Conservation (phyloP, 2,797 vertebrate species). For the Hydrophis major region DNA sequence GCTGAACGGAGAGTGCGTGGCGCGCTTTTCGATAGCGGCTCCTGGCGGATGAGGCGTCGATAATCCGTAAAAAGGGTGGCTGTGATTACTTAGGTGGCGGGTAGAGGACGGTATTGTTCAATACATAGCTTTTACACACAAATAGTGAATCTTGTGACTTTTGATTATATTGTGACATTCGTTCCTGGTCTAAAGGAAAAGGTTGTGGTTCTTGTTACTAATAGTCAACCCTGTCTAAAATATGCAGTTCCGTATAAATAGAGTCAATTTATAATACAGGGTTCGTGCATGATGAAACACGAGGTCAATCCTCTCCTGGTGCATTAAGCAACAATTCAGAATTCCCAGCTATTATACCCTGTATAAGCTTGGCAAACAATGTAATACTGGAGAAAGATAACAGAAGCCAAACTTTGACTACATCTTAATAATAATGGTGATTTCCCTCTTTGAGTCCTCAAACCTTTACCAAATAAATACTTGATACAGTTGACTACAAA, state of each 20-base stretch:
- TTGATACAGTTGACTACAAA: neutral
- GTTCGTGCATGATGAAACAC: neutral
- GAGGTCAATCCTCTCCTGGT: neutral
- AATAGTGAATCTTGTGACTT: neutral
- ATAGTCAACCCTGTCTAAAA: neutral
- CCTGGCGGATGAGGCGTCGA: neutral
- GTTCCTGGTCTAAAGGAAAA: neutral
- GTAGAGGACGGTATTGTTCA: neutral
- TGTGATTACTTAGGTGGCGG: neutral
- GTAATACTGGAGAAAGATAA: neutral
- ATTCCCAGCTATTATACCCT: neutral
- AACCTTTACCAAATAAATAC: neutral
- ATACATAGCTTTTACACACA: neutral
- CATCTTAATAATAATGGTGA: neutral
- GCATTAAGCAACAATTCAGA: neutral
- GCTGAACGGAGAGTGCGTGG: accelerated
- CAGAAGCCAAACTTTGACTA: neutral
- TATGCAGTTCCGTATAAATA: neutral
- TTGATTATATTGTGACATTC: neutral
- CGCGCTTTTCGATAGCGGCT: neutral
- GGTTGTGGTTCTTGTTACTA: neutral
- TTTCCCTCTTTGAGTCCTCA: neutral
- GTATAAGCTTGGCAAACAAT: neutral
- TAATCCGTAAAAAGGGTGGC: too few relatives aligned
- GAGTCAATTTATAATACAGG: neutral